Percentiles rank a stretch among this genome's conserved stretches.
phyloP scores from a whole-genome alignment of 2,797 vertebrate species.

The Yasuhikotakia modesta region DNA sequence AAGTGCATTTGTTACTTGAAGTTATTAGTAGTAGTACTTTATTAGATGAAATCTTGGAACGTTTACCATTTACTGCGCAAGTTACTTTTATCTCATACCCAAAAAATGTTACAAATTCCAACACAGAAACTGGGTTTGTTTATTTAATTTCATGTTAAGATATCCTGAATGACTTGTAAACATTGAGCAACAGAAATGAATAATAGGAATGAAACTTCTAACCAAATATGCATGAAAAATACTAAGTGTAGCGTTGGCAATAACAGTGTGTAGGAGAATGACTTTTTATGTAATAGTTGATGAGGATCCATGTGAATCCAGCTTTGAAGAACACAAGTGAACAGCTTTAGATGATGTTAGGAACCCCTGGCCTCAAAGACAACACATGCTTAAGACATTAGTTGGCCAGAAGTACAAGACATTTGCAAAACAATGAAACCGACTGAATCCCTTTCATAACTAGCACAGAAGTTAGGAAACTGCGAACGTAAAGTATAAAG shows the following conservation, averaged over 20 bases:
- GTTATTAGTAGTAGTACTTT: neutral
- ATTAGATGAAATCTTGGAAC: neutral
- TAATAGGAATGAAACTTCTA: neutral
- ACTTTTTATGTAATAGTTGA: conserved; percentile 9
- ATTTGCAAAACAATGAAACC: conserved; percentile 25
- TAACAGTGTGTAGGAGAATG: neutral
- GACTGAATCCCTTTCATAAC: conserved; percentile 4
- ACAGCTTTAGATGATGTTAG: conserved; percentile 23
- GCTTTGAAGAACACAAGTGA: conserved; percentile 20
- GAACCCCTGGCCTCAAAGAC: conserved; percentile 40
- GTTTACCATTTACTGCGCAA: neutral
- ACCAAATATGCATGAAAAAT: neutral
- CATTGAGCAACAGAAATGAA: neutral
- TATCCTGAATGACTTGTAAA: neutral
- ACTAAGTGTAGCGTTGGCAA: neutral
- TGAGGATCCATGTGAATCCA: neutral
- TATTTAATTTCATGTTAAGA: conserved; percentile 12
- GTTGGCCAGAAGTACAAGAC: conserved; percentile 17
- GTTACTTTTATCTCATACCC: neutral
- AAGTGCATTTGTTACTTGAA: conserved; percentile 42
- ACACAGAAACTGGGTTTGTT: neutral
- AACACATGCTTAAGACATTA: conserved; percentile 50
- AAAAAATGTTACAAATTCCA: neutral
- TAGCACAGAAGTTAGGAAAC: conserved; percentile 17
- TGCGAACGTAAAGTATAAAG: neutral